Evolutionary conservation across 2,797 vertebrate genomes (phyloP), one percentile per base, ranked within the genome.

Genomic region (Diplodus sargus): DNA sequence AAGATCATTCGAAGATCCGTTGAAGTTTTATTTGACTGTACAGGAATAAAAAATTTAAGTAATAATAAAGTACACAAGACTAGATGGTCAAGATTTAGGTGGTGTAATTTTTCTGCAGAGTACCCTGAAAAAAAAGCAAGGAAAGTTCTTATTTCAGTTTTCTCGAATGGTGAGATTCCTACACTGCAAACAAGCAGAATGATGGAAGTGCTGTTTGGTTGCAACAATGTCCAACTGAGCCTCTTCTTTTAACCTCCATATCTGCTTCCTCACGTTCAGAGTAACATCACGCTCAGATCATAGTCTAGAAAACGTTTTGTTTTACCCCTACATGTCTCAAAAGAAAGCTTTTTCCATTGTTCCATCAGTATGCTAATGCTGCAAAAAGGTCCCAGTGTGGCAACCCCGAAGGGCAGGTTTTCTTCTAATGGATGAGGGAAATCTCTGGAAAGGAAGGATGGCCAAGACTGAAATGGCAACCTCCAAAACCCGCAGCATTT

Each of bases 71-170:
- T 93, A 92, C 93, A 94, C 86, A 43, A 87, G 95, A 95, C 92
- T 97, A 96, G 96, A 96, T 95, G 94, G 96, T 97, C 95, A 90
- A 95, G 95, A 89, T 96, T 96, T 97, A 97, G 96, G 94, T 95
- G 96, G 95, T 97, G 96, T 97, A 95, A 95, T 95, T 97, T 97
- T 96, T 96, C 95, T 94, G 78, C 85, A 86, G 87, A 82, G 90
- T 94, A 92, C 95, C 93, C 92, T 93, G 89, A 92, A 95, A 80
- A 71, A 79, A 78, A 85, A 79, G 64, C 84, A 69, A 87, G 58
- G 76, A 87, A 82, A 85, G 61, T 77, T 85, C 78, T 76, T 68
- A 88, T 90, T 63, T 16, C 48, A 61, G 74, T 87, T 86, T 85
- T 76, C 30, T 72, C 4, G 11, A 72, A 81, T 73, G 78, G 77